Conservation (phyloP, 2,888 invertebrate species). For the Arge pagana region DNA sequence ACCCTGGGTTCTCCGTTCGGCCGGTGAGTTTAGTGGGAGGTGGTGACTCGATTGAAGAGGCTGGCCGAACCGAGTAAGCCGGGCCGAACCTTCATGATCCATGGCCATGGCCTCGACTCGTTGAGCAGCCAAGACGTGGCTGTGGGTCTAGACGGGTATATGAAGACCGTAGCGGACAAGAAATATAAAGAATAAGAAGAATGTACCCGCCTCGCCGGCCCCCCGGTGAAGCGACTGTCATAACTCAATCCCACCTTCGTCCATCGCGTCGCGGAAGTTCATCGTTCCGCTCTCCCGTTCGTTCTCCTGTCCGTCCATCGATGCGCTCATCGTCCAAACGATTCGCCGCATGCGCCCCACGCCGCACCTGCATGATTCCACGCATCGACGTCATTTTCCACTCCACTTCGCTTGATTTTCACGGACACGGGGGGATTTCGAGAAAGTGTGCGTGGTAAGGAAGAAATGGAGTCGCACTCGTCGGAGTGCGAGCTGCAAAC, state of each 20-base stretch:
- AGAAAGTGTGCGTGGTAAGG: too few relatives aligned
- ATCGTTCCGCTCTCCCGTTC: too few relatives aligned
- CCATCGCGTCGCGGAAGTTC: too few relatives aligned
- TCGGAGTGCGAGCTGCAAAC: too few relatives aligned
- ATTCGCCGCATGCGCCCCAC: not conserved
- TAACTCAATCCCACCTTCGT: conserved; percentile 59
- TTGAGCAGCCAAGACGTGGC: conserved; percentile 20
- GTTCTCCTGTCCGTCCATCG: conserved; percentile 29
- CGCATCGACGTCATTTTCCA: too few relatives aligned
- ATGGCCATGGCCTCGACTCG: conserved; percentile 51
- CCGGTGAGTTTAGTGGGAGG: too few relatives aligned
- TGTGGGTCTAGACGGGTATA: conserved; percentile 4
- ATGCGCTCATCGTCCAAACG: not conserved
- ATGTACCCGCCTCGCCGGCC: conserved; percentile 46
- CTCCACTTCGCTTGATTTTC: conserved; percentile 1
- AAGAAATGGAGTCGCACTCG: too few relatives aligned
- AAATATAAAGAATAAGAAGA: conserved; percentile 49
- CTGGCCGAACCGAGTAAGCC: conserved; percentile 33
- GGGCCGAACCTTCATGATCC: conserved; percentile 54
- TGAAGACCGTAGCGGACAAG: conserved; percentile 36
- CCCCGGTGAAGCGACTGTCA: conserved; percentile 58
- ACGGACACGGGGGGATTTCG: too few relatives aligned
- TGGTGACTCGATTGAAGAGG: conserved; percentile 11
- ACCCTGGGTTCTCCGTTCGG: too few relatives aligned
- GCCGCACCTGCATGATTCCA: conserved; percentile 16